Base-by-base conservation (phyloP, 2,888 invertebrate genomes). In the Perdita meconis region DNA sequence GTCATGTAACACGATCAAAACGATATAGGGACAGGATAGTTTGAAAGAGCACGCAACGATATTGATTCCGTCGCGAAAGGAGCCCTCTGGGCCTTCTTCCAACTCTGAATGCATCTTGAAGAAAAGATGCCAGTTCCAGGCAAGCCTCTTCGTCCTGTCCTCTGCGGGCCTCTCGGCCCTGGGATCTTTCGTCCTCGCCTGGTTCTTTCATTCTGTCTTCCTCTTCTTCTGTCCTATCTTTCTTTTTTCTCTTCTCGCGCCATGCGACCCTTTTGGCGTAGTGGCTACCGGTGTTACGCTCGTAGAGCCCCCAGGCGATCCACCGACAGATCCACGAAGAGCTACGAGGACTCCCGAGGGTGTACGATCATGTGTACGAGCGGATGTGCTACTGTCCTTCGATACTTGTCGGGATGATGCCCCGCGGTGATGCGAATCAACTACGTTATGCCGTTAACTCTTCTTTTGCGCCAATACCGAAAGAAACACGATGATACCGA, bases 231-330 rank as follows among this genome's bases (percentile, higher is more conserved):
- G 40, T 53, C 47, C 24, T 56, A 19, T 55, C 59, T 76, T 47
- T 67, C 56, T 44, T 65, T 65, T 55, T 66, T 77, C 76, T 71
- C 53, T 72, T 71, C 78, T 75, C 82, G 73, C 81, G 64, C 78
- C 80, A 78, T 76, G 78, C 82, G 84, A 84, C 87, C 84, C 88
- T 87, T 90, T 90, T 86, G 86, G 85, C 89, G 90, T 90, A 90
- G 90, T 90, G 90, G 90, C 92, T 92, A 90, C 92, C 89, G 90
- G 92, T 90, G 89, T 92, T 92, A 92, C 91, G 91, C 92, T 92
- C 92, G 91, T 92, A 92, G 87, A 88, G 89, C 88, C 89, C 85
- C 86, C 86, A 80, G 87, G 88, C 88, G 87, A 84, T 87, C 82
- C 83, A 78, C 86, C 80, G 82, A 82, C 76, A 76, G 80, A 75